Base-by-base conservation (phyloP, 2,113 vertebrate species). In the Tiliqua scincoides region DNA sequence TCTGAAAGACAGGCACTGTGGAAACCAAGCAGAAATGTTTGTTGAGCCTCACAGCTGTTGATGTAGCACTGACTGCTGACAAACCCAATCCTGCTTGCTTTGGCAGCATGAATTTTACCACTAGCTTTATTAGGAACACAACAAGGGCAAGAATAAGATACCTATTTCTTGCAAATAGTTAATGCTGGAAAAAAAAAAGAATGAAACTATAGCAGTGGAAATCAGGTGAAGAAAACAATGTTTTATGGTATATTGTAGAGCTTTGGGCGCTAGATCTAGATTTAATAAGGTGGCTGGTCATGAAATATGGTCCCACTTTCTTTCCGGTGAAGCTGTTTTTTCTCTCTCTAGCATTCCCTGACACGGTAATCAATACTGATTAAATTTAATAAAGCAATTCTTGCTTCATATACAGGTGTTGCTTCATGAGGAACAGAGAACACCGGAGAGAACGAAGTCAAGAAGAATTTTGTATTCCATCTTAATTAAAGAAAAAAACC, bases 11-110 rank as follows among this genome's bases (percentile, higher is more conserved):
- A 57, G 83, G 20, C n/a, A 57, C 59, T 57, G 59, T 76, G 62
- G 83, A 77, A 77, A 65, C 62, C 67, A 77, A 85, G 62, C 73
- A 54, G 61, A 67, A 84, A 77, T 27, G 23, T 77, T 67, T 85
- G 73, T 62, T 4, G n/a, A 67, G 1, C 62, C 35, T 40, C 71
- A 21, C 7, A 67, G 73, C 43, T 25, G 43, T 61, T 54, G 82
- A 23, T 52, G 40, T 40, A 52, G 21, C 48, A 48, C 37, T 63
- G 40, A 63, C 23, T 20, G 71, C 57, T 84, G 57, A 75, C 30
- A 35, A 57, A 74, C 20, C 20, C 1, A 27, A 2, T 5, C 57
- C 30, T 63, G 59, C 37, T 75, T 18, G 27, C 71, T 73, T 83
- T 73, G 70, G 57, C 25, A 62, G 27, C 37, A 23, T 30, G 57